Percentiles rank a stretch among this genome's conserved stretches.
These are phyloP conservation scores for Tanypteryx hageni DNA, from an alignment of 2,888 invertebrate species.

Conservation along the genomic window DNA sequence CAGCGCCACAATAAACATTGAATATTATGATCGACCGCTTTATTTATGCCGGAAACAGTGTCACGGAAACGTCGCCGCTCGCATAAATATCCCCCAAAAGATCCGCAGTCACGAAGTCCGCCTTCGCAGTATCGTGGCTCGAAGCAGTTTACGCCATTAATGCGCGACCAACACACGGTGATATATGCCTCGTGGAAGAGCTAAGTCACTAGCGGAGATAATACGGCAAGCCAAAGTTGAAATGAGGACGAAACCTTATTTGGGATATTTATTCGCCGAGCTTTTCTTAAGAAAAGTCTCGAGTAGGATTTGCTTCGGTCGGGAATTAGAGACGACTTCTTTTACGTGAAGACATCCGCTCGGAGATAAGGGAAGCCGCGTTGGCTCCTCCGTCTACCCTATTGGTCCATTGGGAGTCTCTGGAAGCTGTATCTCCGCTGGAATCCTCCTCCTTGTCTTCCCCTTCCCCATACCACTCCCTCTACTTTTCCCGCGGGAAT, in stretches of 20 bases:
- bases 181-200: slow-evolving; percentile 7
- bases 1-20: neutral
- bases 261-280: slow-evolving; percentile 42
- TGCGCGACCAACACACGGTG: slow-evolving; percentile 19
- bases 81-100: slow-evolving; percentile 30
- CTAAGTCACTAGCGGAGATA: slow-evolving; percentile 42
- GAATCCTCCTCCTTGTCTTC: slow-evolving; percentile 5
- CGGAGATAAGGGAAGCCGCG: slow-evolving; percentile 30
- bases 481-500: neutral
- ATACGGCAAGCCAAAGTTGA: slow-evolving; percentile 24
- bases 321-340: slow-evolving; percentile 53
- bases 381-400: slow-evolving; percentile 27
- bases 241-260: slow-evolving; percentile 17
- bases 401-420: slow-evolving; percentile 60
- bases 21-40: slow-evolving; percentile 26
- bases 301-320: slow-evolving; percentile 37
- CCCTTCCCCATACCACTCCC: neutral
- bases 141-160: slow-evolving; percentile 15
- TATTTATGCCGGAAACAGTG: neutral
- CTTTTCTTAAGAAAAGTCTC: slow-evolving; percentile 37
- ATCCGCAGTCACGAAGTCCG: slow-evolving; percentile 17
- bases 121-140: neutral
- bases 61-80: neutral
- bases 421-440: slow-evolving; percentile 22
- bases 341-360: slow-evolving; percentile 55